Base-by-base conservation (phyloP, 2,113 vertebrate genomes). In the Alces alces region DNA sequence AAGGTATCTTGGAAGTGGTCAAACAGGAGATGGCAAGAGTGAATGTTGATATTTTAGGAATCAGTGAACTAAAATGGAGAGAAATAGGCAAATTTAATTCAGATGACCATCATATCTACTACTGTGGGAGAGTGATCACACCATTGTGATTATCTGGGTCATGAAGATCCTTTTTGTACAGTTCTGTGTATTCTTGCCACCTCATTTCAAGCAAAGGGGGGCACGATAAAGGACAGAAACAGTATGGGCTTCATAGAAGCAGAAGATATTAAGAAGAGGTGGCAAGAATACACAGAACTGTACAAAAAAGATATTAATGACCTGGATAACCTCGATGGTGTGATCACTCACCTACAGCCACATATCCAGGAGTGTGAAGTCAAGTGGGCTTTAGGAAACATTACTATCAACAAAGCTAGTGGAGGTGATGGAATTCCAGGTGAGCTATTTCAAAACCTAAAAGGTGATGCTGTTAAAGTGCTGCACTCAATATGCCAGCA, bases 1-100 rank as follows among this genome's bases (percentile, higher is more conserved):
- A 64, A n/a, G 33, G 15, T n/a, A 64, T n/a, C 61, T n/a, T n/a
- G 61, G 61, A 64, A 64, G n/a, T 64, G 30, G 3, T 64, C 61
- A 64, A n/a, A 64, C 30, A n/a, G 61, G 30, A 17, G 30, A 33
- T 64, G 61, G 61, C 61, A 64, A 64, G 33, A 64, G 33, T 64
- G 61, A 7, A 64, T 0, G 0, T 64, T 0, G 3, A n/a, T 33
- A 64, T 64, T 64, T 19, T n/a, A 64, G 61, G 61, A 9, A n/a
- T 64, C 33, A 64, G 33, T 64, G 33, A 64, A 64, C 61, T 64
- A n/a, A n/a, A 64, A 64, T 4, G 61, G 61, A 64, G 61, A 64
- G 33, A 64, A n/a, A 19, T 9, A 33, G 61, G 33, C 61, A 64
- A n/a, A 64, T 64, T 64, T 64, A 19, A 64, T 64, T n/a, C 15